Percentiles rank a stretch among this genome's conserved stretches.
phyloP scores from a whole-genome alignment of 2,797 vertebrate genomes.

The Sitta carolinensis region DNA sequence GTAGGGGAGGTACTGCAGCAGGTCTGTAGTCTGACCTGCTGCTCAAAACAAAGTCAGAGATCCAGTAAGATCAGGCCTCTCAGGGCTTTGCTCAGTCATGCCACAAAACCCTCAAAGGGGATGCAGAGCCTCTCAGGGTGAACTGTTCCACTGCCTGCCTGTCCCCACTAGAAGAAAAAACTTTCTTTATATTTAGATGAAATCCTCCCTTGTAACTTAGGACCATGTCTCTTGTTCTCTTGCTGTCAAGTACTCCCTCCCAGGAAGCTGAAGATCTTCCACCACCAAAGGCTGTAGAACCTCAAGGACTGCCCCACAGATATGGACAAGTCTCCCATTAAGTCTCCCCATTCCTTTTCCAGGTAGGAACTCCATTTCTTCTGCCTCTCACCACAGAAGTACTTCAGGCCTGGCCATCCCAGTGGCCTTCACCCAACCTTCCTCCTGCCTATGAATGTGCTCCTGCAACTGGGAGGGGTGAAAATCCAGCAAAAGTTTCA shows the following conservation, averaged over 20 bases:
- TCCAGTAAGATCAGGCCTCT: background rate
- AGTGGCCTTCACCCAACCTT: background rate
- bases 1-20: background rate
- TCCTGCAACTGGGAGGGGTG: background rate
- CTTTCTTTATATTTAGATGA: background rate
- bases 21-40: background rate
- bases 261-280: background rate
- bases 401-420: background rate
- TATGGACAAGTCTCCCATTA: background rate
- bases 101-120: background rate
- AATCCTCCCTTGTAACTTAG: background rate
- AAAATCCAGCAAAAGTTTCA: background rate
- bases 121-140: background rate
- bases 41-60: background rate
- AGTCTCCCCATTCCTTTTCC: background rate
- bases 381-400: background rate
- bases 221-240: background rate
- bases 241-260: background rate
- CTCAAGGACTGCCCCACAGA: background rate
- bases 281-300: background rate
- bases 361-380: background rate
- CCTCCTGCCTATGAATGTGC: background rate
- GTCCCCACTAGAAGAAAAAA: background rate
- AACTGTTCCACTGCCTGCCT: background rate
- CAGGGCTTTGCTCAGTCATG: background rate